A percentile compares a stretch with the other conserved stretches of the same genome.
phyloP scores from a whole-genome alignment of 2,113 vertebrate species.

The Vombatus ursinus region DNA sequence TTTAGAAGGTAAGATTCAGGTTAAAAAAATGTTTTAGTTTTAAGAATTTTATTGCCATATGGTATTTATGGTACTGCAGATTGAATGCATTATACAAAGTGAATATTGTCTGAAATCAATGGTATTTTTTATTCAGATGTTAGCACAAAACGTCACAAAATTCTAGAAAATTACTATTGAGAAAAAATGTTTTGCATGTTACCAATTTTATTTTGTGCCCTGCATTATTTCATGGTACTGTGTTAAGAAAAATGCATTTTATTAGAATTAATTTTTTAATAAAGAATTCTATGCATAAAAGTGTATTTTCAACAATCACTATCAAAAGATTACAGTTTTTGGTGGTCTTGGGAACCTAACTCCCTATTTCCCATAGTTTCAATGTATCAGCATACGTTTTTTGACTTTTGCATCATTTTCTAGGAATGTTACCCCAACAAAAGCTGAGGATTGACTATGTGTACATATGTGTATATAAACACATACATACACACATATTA shows the following conservation, averaged over 20 bases:
- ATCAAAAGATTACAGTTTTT: background rate
- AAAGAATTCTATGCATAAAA: background rate
- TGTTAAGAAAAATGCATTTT: background rate
- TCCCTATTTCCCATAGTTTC: background rate
- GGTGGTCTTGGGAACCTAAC: background rate
- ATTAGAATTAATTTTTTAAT: background rate
- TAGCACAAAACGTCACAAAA: background rate
- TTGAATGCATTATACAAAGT: background rate
- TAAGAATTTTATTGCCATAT: background rate
- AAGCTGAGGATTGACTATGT: background rate
- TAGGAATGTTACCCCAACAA: background rate
- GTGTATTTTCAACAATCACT: background rate
- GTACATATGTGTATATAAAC: background rate
- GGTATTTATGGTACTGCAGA: background rate
- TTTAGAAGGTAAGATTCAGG: background rate
- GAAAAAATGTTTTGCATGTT: background rate
- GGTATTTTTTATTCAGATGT: background rate
- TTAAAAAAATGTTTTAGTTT: background rate
- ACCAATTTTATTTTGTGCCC: background rate
- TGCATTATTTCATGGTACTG: background rate
- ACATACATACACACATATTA: background rate
- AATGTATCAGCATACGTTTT: background rate
- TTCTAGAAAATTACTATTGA: background rate
- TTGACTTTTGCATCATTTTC: background rate
- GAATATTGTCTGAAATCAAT: background rate